A percentile compares a stretch with the other conserved stretches of the same genome.
phyloP scores from a whole-genome alignment of 2,113 vertebrate species.

The Etia nguti region DNA sequence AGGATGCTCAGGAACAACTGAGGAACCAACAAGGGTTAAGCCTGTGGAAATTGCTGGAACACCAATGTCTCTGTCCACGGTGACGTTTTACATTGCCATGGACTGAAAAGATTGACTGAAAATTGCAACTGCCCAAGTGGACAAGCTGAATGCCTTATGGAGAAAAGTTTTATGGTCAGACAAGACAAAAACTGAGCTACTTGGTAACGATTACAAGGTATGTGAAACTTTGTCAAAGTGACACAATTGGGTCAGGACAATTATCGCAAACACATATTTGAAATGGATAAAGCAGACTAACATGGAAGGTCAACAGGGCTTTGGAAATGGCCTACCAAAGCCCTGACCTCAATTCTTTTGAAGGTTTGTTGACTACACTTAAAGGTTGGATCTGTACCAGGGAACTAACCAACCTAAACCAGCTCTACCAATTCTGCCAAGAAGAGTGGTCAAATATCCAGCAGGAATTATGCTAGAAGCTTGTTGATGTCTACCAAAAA shows the following conservation, averaged over 20 bases:
- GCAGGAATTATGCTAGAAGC: neutral
- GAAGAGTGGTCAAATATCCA: neutral
- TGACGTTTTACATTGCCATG: neutral
- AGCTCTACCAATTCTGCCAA: neutral
- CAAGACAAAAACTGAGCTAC: neutral
- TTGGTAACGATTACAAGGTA: neutral
- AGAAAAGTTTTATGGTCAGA: neutral
- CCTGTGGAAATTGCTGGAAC: neutral
- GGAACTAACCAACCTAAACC: neutral
- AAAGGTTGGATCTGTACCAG: neutral
- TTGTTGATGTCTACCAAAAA: neutral
- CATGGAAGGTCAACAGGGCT: neutral
- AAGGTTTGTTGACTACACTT: neutral
- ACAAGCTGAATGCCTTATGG: neutral
- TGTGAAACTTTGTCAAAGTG: neutral
- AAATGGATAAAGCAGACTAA: neutral
- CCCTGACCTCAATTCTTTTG: neutral
- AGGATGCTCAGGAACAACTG: neutral
- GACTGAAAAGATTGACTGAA: fast-evolving
- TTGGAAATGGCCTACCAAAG: neutral
- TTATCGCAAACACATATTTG: neutral
- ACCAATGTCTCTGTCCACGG: fast-evolving
- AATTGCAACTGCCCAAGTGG: neutral
- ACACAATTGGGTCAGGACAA: neutral
- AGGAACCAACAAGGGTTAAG: neutral